These are phyloP conservation scores for Telmatherina bonti DNA, from an alignment of 2,797 vertebrate species.

Conservation along the genomic window DNA sequence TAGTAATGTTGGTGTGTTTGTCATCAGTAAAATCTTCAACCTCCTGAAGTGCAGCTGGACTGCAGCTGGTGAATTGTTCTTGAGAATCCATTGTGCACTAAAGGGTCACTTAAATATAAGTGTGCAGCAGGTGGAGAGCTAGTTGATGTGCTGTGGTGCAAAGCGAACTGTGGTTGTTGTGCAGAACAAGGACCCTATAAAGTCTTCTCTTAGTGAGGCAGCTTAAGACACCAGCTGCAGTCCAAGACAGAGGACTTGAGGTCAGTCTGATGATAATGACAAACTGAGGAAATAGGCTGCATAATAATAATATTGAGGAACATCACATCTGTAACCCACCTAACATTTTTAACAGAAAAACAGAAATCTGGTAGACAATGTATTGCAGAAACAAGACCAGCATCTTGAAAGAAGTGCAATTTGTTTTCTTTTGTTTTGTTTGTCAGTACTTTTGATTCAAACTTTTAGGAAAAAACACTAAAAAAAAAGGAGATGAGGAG, in stretches of 20 bases:
- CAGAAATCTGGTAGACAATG: neutral
- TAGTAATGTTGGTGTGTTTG: neutral
- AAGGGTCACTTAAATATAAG: neutral
- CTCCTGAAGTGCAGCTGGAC: neutral
- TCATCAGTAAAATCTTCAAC: slow-evolving; percentile 3
- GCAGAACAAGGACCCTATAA: slow-evolving; percentile 2
- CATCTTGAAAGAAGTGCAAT: neutral
- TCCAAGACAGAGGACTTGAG: neutral
- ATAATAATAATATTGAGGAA: slow-evolving; percentile 9
- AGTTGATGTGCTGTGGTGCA: neutral
- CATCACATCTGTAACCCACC: neutral
- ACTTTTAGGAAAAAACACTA: neutral
- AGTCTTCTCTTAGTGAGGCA: slow-evolving; percentile 3
- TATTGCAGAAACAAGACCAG: neutral
- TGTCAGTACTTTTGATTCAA: neutral
- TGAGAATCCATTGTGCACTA: neutral
- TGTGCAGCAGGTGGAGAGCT: neutral
- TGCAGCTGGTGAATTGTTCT: neutral
- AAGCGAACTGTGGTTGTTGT: slow-evolving; percentile 12
- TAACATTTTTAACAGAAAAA: neutral
- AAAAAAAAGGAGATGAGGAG: neutral
- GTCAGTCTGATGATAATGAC: slow-evolving; percentile 5
- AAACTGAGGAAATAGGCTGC: slow-evolving; percentile 10
- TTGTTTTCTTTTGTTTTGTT: too few species aligned
- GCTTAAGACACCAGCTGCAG: slow-evolving; percentile 1